phyloP scores from a whole-genome alignment of 2,888 invertebrate genomes.

The Xylota segnis region DNA sequence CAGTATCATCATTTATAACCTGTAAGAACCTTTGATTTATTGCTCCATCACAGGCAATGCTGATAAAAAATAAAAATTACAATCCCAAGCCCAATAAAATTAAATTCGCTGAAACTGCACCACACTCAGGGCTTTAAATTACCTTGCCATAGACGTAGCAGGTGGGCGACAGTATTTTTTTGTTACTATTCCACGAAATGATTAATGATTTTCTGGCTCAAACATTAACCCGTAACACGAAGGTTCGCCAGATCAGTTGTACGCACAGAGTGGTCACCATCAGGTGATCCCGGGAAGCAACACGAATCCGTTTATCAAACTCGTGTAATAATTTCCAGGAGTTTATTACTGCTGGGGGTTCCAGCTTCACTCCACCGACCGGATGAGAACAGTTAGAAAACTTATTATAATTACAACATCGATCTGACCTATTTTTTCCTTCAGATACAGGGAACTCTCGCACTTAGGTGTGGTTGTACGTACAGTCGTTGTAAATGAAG shows the following conservation, averaged over 20 bases:
- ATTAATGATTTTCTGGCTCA: slow-evolving; percentile 42
- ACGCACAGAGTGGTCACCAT: not conserved
- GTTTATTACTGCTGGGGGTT: slow-evolving; percentile 1
- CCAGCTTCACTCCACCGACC: not conserved
- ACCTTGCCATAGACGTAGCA: slow-evolving; percentile 57
- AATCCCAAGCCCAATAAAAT: slow-evolving; percentile 23
- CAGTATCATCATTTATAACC: slow-evolving; percentile 29
- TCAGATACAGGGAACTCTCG: not conserved
- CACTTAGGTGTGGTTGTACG: not conserved
- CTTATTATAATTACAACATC: slow-evolving; percentile 18
- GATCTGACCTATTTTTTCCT: slow-evolving; percentile 56
- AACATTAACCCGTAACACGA: slow-evolving; percentile 43
- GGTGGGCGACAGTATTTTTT: slow-evolving; percentile 62
- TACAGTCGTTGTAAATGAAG: slow-evolving; percentile 40
- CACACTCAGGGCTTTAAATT: slow-evolving; percentile 46
- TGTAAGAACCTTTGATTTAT: slow-evolving; percentile 46
- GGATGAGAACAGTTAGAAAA: slow-evolving; percentile 42
- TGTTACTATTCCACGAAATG: slow-evolving; percentile 46
- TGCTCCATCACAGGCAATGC: slow-evolving; percentile 47
- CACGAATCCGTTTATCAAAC: slow-evolving; percentile 17
- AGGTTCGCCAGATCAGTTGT: slow-evolving; percentile 1
- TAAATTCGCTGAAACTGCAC: slow-evolving; percentile 14
- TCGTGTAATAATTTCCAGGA: slow-evolving; percentile 27
- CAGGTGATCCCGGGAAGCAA: slow-evolving; percentile 19
- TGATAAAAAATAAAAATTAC: not conserved